Percentiles rank a stretch among this genome's conserved stretches.
Evolutionary conservation across 2,797 vertebrate species (phyloP).

Genomic region (Clamator glandarius): DNA sequence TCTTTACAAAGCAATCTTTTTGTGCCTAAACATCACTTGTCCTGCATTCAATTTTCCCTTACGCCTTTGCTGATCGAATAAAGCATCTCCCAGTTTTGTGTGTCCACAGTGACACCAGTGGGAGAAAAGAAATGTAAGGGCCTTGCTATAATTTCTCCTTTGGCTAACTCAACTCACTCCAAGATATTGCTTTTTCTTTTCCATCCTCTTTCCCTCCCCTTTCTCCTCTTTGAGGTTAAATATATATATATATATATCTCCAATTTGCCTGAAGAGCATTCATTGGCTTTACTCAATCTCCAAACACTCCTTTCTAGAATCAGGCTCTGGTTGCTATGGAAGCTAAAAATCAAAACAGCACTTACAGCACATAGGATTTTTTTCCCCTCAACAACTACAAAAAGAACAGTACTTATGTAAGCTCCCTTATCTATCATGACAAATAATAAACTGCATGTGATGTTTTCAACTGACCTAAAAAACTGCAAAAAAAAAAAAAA

Average conservation of each 20-base stretch:
- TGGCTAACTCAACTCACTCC: background rate
- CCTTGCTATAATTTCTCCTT: background rate
- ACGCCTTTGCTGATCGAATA: background rate
- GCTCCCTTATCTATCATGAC: background rate
- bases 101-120: slow-evolving; percentile 1
- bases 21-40: background rate
- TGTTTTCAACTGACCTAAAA: background rate
- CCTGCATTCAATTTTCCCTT: background rate
- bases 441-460: background rate
- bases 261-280: background rate
- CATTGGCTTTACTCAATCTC: background rate
- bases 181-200: background rate
- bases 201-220: background rate
- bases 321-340: background rate
- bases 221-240: background rate
- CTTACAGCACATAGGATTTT: background rate
- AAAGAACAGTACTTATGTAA: background rate
- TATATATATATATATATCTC: background rate
- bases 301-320: background rate
- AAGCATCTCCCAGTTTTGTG: background rate
- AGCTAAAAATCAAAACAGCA: slow-evolving; percentile 7
- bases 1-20: background rate
- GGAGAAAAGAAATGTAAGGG: background rate
- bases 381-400: background rate
- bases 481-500: background rate